Base-by-base conservation (phyloP, 1,140 invertebrate genomes). In the Dendrolimus kikuchii region DNA sequence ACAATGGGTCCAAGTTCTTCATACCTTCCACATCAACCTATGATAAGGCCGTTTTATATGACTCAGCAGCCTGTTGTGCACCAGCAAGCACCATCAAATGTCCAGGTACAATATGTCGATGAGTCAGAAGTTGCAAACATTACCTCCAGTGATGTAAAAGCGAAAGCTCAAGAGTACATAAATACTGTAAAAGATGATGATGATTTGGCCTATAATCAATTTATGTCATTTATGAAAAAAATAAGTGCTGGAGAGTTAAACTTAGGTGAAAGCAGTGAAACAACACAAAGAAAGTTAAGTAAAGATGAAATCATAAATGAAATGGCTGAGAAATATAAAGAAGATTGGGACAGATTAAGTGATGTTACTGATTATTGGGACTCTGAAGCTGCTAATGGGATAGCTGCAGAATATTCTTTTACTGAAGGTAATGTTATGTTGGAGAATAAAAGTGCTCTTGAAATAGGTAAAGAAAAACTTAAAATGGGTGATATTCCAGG, bases 401-500 rank as follows among this genome's bases (percentile, higher is more conserved):
- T 78, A 60, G 55, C 73, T 51, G 74, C 93, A 88, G 92, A 94
- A 47, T 98, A 99, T 77, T 89, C 89, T 61, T 98, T 98, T 88
- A 90, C 91, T 47, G 91, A 94, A 68, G 92, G 96, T 49, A 99
- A 99, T 90, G 93, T 95, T 6, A 93, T 98, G 92, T 88, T 90
- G 51, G 91, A 95, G 67, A 88, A 94, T 66, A 87, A 90, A n/a
- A 92, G 97, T 88, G 93, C 96, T 8, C 91, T 98, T 54, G 92
- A 94, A 77, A 93, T 96, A 69, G 98, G 97, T 0, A 92, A 96
- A 71, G 89, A 92, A 66, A 93, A 93, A 72, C 81, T 99, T 51
- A 90, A 92, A 71, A 90, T 91, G 60, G 97, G 97, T 37, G 97
- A 99, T 88, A 91, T 99, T 54, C 95, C 97, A 9, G 95, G 96